Evolutionary conservation across 2,797 vertebrate species (phyloP).

Genomic region (Anguilla pacifica): DNA sequence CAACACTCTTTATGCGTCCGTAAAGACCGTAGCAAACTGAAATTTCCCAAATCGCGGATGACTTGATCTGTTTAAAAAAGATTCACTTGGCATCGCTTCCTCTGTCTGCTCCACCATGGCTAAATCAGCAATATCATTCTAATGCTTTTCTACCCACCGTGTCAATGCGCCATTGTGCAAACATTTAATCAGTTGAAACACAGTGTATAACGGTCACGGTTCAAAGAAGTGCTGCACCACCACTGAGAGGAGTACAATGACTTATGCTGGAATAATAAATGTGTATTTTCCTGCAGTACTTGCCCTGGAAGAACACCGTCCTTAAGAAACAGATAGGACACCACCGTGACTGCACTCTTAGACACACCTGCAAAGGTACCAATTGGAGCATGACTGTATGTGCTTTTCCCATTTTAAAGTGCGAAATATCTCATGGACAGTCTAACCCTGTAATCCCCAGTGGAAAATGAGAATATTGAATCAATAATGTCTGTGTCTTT

Average conservation of each 20-base stretch:
- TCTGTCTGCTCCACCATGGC: background rate
- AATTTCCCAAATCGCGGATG: background rate
- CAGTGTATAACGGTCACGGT: background rate
- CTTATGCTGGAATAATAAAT: background rate
- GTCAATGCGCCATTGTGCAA: background rate
- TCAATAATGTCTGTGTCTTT: background rate
- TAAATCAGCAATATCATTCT: background rate
- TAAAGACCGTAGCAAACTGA: background rate
- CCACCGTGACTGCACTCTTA: background rate
- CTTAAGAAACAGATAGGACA: background rate
- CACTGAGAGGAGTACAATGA: background rate
- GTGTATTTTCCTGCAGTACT: background rate
- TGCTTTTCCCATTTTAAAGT: background rate
- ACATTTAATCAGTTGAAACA: constrained; percentile 2
- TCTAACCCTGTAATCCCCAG: background rate
- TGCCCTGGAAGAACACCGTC: background rate
- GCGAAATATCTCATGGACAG: background rate
- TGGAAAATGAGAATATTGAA: background rate
- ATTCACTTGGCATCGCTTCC: background rate
- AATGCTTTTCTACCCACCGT: background rate
- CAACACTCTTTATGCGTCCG: background rate
- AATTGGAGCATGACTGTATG: background rate
- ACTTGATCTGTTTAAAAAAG: background rate
- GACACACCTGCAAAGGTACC: background rate
- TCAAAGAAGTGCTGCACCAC: background rate